Evolutionary conservation across 2,113 vertebrate species (phyloP).

Genomic region (Macquaria australasica): DNA sequence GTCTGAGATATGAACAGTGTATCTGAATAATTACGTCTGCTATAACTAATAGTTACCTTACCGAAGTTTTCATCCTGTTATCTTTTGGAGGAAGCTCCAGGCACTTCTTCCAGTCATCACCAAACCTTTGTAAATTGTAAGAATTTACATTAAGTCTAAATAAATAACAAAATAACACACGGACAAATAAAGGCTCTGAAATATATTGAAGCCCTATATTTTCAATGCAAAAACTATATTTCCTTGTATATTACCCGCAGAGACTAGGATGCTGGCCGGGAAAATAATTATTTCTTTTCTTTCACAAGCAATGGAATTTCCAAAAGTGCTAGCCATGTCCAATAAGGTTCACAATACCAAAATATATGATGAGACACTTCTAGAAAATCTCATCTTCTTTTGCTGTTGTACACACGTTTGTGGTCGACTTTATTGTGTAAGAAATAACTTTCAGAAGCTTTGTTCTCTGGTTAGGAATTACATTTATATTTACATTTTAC

Average conservation of each 20-base stretch:
- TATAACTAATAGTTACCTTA: conserved; percentile 30
- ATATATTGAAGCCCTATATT: background rate
- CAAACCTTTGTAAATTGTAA: conserved; percentile 71
- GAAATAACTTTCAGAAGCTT: background rate
- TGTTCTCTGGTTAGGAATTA: background rate
- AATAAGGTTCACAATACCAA: background rate
- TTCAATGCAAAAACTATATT: background rate
- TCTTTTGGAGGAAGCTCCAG: conserved; percentile 83
- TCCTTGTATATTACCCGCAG: background rate
- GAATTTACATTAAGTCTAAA: background rate
- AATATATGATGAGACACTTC: background rate
- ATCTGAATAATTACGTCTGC: background rate
- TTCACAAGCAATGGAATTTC: background rate
- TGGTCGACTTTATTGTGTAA: background rate
- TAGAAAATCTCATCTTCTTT: background rate
- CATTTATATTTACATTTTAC: background rate
- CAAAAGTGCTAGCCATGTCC: background rate
- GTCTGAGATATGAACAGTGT: background rate
- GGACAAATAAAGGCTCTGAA: background rate
- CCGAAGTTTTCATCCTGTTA: conserved; percentile 79
- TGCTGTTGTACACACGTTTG: background rate
- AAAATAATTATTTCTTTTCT: background rate
- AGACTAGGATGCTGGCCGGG: background rate
- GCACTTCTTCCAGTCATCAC: conserved; percentile 85
- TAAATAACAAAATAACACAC: background rate